Evolutionary conservation across 2,113 vertebrate species (phyloP).

Genomic region (Vicugna pacos): DNA sequence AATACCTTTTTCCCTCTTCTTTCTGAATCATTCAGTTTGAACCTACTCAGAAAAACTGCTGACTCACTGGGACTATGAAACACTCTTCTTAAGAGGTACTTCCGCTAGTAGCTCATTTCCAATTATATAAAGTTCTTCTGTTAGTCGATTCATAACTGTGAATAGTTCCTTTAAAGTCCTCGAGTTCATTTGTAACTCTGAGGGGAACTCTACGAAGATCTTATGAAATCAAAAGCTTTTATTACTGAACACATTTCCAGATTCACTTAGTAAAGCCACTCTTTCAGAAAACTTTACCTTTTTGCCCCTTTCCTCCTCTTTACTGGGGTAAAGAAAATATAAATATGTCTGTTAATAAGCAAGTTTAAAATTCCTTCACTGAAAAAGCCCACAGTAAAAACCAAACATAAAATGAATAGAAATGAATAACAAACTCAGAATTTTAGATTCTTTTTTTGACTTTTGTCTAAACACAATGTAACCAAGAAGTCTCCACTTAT

Average conservation of each 20-base stretch:
- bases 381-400: conserved; percentile 32
- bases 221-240: conserved; percentile 15
- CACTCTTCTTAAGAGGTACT: not conserved
- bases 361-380: conserved; percentile 31
- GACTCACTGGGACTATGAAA: conserved; percentile 37
- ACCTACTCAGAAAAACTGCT: conserved; percentile 56
- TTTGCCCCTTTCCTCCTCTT: not conserved
- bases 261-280: conserved; percentile 11
- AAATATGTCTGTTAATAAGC: conserved; percentile 30
- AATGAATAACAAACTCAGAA: conserved; percentile 25
- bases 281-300: not conserved
- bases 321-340: not conserved
- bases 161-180: conserved; percentile 40
- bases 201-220: not conserved
- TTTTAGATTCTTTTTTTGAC: conserved; percentile 29
- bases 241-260: conserved; percentile 2
- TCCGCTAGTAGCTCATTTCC: not conserved
- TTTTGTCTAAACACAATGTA: conserved; percentile 39
- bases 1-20: not conserved
- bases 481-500: conserved; percentile 15
- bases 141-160: conserved; percentile 6
- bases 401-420: conserved; percentile 7
- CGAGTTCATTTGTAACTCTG: conserved; percentile 39
- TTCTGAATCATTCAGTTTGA: conserved; percentile 35
- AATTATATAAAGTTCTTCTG: conserved; percentile 32